A percentile compares a stretch with the other conserved stretches of the same genome.
These are phyloP conservation scores for Falco punctatus DNA, from an alignment of 2,113 vertebrate species.

Conservation along the genomic window DNA sequence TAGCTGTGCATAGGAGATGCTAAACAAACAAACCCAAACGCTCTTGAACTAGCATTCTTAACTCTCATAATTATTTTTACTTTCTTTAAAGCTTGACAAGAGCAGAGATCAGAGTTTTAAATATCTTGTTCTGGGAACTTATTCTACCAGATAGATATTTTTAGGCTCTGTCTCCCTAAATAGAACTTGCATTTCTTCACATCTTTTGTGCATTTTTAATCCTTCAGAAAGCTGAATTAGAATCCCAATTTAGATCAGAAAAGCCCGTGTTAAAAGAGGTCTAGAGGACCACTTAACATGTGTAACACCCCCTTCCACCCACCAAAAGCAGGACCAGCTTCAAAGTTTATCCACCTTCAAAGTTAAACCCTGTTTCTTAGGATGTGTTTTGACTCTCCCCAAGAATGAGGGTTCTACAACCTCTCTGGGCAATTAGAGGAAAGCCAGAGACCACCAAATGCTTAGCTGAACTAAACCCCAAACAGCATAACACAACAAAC, in stretches of 20 bases:
- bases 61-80: not conserved
- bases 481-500: not conserved
- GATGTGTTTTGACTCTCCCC: not conserved
- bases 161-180: not conserved
- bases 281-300: not conserved
- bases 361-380: not conserved
- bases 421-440: not conserved
- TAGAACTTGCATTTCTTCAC: not conserved
- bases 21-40: not conserved
- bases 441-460: not conserved
- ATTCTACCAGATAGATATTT: not conserved
- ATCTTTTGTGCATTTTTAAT: not conserved
- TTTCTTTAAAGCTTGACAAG: not conserved
- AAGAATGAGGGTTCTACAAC: not conserved
- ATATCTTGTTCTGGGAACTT: not conserved
- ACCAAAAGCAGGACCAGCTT: not conserved
- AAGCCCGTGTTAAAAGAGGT: not conserved
- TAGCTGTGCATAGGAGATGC: not conserved
- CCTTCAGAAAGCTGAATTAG: not conserved
- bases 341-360: not conserved
- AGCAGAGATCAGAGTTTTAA: not conserved
- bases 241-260: not conserved
- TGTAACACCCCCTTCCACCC: not conserved
- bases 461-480: not conserved
- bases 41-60: not conserved